Evolutionary conservation across 1,140 invertebrate species (phyloP).

Genomic region (Diuraphis noxia): DNA sequence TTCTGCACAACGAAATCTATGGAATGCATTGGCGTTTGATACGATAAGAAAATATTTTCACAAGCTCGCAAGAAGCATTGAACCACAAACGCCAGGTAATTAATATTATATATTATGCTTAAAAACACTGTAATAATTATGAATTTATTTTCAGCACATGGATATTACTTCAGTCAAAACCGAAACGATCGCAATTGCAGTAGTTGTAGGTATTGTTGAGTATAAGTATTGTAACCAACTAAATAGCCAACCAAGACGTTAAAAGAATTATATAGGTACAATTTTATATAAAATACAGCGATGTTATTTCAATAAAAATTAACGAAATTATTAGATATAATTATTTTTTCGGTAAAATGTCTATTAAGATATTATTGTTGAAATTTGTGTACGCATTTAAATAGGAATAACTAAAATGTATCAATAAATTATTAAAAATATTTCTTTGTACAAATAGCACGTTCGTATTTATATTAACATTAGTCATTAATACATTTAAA

Average conservation of each 20-base stretch:
- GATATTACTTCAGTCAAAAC: not conserved
- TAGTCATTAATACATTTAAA: not conserved
- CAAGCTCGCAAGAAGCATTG: not conserved
- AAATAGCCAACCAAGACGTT: not conserved
- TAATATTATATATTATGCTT: not conserved
- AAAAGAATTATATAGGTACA: not conserved
- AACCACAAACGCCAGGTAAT: not conserved
- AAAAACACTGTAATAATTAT: not conserved
- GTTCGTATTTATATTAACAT: no score
- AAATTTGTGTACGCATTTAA: not conserved
- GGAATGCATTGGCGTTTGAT: not conserved
- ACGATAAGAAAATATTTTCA: not conserved
- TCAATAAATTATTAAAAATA: not conserved
- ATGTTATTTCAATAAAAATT: not conserved
- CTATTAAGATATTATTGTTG: not conserved
- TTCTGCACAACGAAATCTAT: not conserved
- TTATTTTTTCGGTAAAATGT: not conserved
- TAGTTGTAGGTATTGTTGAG: not conserved
- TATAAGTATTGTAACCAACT: not conserved
- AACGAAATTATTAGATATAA: not conserved
- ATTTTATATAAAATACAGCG: not conserved
- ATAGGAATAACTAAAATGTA: no score
- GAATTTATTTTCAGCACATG: not conserved
- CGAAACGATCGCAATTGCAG: not conserved
- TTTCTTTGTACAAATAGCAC: not conserved